These are phyloP conservation scores for Drosophila paramelanica DNA, from an alignment of 2,888 invertebrate species.

Conservation along the genomic window DNA sequence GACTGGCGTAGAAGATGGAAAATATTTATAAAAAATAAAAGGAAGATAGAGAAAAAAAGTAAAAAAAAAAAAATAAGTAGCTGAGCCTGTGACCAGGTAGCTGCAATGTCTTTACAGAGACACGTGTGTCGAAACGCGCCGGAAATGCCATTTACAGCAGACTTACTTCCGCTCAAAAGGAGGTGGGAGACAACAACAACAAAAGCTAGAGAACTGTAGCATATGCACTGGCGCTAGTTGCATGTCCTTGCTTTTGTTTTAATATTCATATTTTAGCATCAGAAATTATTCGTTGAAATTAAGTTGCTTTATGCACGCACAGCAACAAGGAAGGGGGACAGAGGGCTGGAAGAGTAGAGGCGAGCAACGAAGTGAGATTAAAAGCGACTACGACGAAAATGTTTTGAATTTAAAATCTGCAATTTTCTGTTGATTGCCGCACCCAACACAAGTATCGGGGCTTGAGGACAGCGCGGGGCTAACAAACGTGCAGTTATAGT, in stretches of 20 bases:
- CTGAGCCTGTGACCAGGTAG: slow-evolving; percentile 40
- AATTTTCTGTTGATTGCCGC: slow-evolving; percentile 81
- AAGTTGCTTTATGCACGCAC: slow-evolving; percentile 73
- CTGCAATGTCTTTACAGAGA: slow-evolving; percentile 27
- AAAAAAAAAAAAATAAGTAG: slow-evolving; percentile 25
- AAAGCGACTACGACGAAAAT: slow-evolving; percentile 70
- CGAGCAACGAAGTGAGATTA: slow-evolving; percentile 56
- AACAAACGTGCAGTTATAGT: slow-evolving; percentile 67
- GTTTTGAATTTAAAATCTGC: slow-evolving; percentile 82
- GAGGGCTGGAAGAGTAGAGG: background rate
- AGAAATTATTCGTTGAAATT: slow-evolving; percentile 76
- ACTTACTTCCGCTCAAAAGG: slow-evolving; percentile 46
- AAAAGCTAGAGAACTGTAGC: slow-evolving; percentile 27
- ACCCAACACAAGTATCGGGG: slow-evolving; percentile 31
- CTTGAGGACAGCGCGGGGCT: background rate
- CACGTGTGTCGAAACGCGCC: slow-evolving; percentile 55
- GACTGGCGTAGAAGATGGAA: slow-evolving; percentile 57
- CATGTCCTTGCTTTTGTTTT: slow-evolving; percentile 67
- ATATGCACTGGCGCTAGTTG: slow-evolving; percentile 55
- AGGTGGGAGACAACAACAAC: background rate
- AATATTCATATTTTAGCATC: slow-evolving; percentile 80
- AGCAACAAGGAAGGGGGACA: slow-evolving; percentile 12
- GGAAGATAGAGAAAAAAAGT: slow-evolving; percentile 5
- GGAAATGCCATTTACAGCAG: slow-evolving; percentile 68
- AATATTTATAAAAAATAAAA: slow-evolving; percentile 54